These are phyloP conservation scores for Callocephalon fimbriatum DNA, from an alignment of 2,113 vertebrate genomes.

Conservation along the genomic window DNA sequence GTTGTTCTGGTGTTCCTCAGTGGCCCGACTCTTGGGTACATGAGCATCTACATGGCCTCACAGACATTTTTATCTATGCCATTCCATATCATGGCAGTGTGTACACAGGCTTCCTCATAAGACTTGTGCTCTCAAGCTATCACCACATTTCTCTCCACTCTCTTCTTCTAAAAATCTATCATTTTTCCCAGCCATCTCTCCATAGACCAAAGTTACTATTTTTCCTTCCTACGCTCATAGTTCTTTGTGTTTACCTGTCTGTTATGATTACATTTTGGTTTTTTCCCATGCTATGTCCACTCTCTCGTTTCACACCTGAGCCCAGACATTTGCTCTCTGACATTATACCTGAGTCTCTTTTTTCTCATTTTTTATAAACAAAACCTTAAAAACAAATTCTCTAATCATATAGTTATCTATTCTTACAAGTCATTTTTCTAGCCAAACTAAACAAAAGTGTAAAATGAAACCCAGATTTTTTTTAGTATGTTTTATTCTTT, in stretches of 20 bases:
- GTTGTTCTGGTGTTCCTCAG: too few species aligned
- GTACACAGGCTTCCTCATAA: background rate
- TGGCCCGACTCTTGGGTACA: too few species aligned
- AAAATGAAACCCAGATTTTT: too few species aligned
- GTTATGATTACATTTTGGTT: background rate
- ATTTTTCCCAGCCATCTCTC: background rate
- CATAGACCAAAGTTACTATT: background rate
- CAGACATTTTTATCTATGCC: too few species aligned
- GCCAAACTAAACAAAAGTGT: too few species aligned
- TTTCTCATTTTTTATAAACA: background rate
- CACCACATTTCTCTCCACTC: fast-evolving
- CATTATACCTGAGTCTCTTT: background rate
- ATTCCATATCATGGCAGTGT: background rate
- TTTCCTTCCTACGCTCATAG: background rate
- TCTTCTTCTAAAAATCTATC: background rate
- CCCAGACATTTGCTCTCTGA: background rate
- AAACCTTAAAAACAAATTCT: background rate
- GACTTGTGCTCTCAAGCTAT: too few species aligned
- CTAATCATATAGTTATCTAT: background rate
- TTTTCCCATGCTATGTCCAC: background rate
- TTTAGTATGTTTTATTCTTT: too few species aligned
- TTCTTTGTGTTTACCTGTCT: background rate
- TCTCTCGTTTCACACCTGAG: background rate
- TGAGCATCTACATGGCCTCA: too few species aligned
- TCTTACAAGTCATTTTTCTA: background rate